Evolutionary conservation across 2,113 vertebrate species (phyloP), one percentile per base, ranked within the genome.

Genomic region (Triplophysa tibetana): DNA sequence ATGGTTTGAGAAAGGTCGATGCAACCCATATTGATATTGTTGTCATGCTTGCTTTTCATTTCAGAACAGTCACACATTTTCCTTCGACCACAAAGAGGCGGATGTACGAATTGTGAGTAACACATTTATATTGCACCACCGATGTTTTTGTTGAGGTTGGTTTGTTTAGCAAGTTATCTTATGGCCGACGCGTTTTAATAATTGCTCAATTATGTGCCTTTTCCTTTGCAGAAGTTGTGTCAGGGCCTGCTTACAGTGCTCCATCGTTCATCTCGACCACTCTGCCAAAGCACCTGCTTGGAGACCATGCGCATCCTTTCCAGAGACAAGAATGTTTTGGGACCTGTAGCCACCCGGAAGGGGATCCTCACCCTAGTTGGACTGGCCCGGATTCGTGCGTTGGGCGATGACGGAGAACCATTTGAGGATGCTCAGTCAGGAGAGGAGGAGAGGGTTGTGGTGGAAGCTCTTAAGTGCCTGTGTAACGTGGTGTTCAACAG

Each of bases 401-500:
- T 29, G 11, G 83, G 83, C 14, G 83, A 81, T 0, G 61, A 68
- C 1, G 12, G 29, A 2, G 84, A 73, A 29, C 50, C 77, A 6
- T 12, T 70, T 7, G 52, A 87, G 73, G 87, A 87, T 9, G 91
- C 91, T 58, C 88, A 91, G 45, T 91, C 86, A 78, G 85, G 93
- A 70, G 92, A 93, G 19, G 95, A 92, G 56, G 92, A 95, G 82
- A 94, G 94, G 86, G 92, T 93, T 38, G 95, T 98, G 77, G 95
- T 98, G 87, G 98, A 99, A 91, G 96, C 98, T 16, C 90, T 99
- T 73, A 99, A 99, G 93, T 99, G 98, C 90, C 93, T 99, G 70
- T 98, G 97, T 89, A 99, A 99, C 48, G 93, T 99, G 48, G 91
- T 99, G 81, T 99, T 95, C 90, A 99, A 99, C 87, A 99, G 97